A percentile compares a stretch with the other conserved stretches of the same genome.
phyloP scores from a whole-genome alignment of 2,113 vertebrate species.

The Calidris pugnax region DNA sequence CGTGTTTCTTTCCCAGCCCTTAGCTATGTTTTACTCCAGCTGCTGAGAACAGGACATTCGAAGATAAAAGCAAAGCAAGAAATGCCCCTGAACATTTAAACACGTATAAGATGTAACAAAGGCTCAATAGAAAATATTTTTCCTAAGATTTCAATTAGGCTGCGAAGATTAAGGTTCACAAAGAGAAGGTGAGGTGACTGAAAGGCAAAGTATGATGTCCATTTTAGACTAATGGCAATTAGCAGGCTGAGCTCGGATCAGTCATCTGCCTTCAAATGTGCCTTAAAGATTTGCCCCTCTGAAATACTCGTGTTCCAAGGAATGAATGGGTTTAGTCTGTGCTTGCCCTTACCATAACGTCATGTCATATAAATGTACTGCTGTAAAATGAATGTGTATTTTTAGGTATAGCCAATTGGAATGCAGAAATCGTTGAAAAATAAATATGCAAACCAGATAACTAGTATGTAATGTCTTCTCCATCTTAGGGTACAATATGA shows the following conservation, averaged over 20 bases:
- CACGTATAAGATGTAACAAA: background rate
- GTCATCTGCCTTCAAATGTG: background rate
- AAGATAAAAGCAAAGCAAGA: background rate
- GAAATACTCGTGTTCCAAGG: background rate
- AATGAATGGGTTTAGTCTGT: background rate
- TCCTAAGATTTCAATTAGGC: background rate
- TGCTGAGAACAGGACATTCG: background rate
- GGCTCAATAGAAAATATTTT: background rate
- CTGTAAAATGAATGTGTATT: background rate
- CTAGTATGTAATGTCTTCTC: background rate
- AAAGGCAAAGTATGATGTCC: background rate
- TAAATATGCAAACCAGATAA: constrained; percentile 9
- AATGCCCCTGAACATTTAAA: background rate
- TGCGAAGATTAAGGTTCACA: background rate
- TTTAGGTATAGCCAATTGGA: background rate
- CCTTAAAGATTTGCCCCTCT: background rate
- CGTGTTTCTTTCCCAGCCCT: background rate
- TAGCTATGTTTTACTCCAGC: background rate
- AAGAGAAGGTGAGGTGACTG: background rate
- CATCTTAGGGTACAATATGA: background rate
- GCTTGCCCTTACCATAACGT: background rate
- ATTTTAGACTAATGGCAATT: background rate
- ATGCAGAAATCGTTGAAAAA: background rate
- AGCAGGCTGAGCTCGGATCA: background rate
- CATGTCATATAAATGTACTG: background rate